These are phyloP conservation scores for Oncorhynchus nerka DNA, from an alignment of 2,113 vertebrate species.

Conservation along the genomic window DNA sequence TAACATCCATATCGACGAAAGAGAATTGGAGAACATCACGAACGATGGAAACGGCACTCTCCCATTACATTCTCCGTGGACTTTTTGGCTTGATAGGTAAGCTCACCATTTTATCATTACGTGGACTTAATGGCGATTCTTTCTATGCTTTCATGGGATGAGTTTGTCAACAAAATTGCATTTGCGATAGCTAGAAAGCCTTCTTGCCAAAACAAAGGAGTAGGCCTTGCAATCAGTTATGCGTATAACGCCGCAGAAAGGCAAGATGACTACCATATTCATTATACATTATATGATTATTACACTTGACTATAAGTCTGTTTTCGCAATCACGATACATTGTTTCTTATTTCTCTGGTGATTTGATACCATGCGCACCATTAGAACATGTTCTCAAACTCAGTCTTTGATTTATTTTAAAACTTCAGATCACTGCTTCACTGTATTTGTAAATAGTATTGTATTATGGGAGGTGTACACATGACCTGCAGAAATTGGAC, in stretches of 20 bases:
- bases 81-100: conserved; percentile 79
- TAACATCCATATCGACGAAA: conserved; percentile 68
- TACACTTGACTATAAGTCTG: too few species aligned
- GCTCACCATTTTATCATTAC: not conserved
- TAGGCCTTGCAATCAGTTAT: too few species aligned
- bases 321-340: too few species aligned
- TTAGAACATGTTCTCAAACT: too few species aligned
- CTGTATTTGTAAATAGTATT: not conserved
- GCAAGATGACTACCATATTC: too few species aligned
- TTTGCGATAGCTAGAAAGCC: not conserved
- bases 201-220: not conserved
- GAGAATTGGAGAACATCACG: conserved; percentile 63
- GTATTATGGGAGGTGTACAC: not conserved
- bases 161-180: not conserved
- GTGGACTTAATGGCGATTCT: not conserved
- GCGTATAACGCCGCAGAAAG: too few species aligned
- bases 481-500: not conserved
- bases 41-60: conserved; percentile 59
- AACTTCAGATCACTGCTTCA: not conserved
- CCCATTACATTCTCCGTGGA: conserved; percentile 78
- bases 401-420: not conserved
- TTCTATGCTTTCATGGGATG: not conserved
- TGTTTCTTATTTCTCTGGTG: too few species aligned
- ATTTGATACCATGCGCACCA: too few species aligned
- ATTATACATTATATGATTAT: too few species aligned